Evolutionary conservation across 2,888 invertebrate species (phyloP).

Genomic region (Mesorhabditis spiculigera): DNA sequence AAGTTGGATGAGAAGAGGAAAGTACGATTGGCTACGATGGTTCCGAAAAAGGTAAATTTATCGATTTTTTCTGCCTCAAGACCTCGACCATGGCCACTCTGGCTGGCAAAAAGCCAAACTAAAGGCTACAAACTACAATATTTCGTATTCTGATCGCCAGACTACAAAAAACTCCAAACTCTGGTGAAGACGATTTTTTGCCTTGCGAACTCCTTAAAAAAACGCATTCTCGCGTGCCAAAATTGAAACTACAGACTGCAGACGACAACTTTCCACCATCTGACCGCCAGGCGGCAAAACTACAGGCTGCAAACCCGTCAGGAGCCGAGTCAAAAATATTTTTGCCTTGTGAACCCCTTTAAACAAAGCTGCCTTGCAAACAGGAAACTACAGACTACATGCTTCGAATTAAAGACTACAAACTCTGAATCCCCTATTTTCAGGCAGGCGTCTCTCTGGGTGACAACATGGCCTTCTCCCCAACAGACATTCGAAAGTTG

Average conservation of each 20-base stretch:
- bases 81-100: too few relatives aligned
- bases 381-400: too few relatives aligned
- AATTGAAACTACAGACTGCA: too few relatives aligned
- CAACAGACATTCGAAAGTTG: conserved; percentile 35
- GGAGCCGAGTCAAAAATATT: too few relatives aligned
- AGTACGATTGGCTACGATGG: conserved; percentile 47
- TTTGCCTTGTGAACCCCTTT: too few relatives aligned
- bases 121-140: too few relatives aligned
- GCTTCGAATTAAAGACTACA: neutral
- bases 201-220: neutral
- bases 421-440: neutral
- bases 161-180: neutral
- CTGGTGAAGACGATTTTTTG: neutral
- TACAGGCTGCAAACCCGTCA: too few relatives aligned
- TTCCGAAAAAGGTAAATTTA: conserved; percentile 31
- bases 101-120: too few relatives aligned
- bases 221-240: neutral
- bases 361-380: too few relatives aligned
- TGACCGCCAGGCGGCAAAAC: too few relatives aligned
- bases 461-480: conserved; percentile 39
- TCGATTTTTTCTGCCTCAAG: too few relatives aligned
- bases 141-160: neutral
- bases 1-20: conserved; percentile 24
- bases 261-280: too few relatives aligned
- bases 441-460: conserved; percentile 24